A percentile compares a stretch with the other conserved stretches of the same genome.
These are phyloP conservation scores for Ecdyonurus torrentis DNA, from an alignment of 2,888 invertebrate species.

Conservation along the genomic window DNA sequence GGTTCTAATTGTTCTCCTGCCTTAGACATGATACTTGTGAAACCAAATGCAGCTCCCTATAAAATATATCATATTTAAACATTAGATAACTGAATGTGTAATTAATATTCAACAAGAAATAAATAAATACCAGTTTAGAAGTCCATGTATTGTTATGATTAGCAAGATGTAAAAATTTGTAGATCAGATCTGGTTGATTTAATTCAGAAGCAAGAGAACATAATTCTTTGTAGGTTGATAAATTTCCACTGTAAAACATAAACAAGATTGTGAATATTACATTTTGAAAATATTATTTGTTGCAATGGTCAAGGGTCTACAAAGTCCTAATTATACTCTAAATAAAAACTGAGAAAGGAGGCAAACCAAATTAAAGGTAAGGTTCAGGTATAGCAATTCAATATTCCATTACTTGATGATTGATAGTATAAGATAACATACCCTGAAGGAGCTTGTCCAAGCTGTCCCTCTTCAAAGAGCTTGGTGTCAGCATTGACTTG, in stretches of 20 bases:
- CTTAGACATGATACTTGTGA: slow-evolving; percentile 67
- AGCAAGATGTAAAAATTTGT: slow-evolving; percentile 90
- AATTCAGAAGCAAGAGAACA: slow-evolving; percentile 86
- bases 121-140: slow-evolving; percentile 65
- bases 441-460: slow-evolving; percentile 78
- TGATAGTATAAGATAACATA: slow-evolving; percentile 28
- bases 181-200: slow-evolving; percentile 87
- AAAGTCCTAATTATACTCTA: slow-evolving; percentile 8
- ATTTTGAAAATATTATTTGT: too few species aligned
- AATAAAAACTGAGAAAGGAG: too few species aligned
- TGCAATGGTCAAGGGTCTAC: too few species aligned
- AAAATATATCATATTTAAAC: too few species aligned
- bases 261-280: too few species aligned
- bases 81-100: too few species aligned
- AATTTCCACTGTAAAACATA: slow-evolving; percentile 7
- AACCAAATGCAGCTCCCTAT: slow-evolving; percentile 80
- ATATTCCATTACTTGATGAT: too few species aligned
- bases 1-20: slow-evolving; percentile 59
- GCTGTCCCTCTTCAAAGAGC: slow-evolving; percentile 72
- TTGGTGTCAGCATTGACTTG: slow-evolving; percentile 69
- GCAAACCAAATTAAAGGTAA: slow-evolving; percentile 6
- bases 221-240: slow-evolving; percentile 87
- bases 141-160: slow-evolving; percentile 93
- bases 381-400: too few species aligned
- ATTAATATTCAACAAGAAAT: too few species aligned